Base-by-base conservation (phyloP, 2,113 vertebrate species). In the Hemichromis elongatus region DNA sequence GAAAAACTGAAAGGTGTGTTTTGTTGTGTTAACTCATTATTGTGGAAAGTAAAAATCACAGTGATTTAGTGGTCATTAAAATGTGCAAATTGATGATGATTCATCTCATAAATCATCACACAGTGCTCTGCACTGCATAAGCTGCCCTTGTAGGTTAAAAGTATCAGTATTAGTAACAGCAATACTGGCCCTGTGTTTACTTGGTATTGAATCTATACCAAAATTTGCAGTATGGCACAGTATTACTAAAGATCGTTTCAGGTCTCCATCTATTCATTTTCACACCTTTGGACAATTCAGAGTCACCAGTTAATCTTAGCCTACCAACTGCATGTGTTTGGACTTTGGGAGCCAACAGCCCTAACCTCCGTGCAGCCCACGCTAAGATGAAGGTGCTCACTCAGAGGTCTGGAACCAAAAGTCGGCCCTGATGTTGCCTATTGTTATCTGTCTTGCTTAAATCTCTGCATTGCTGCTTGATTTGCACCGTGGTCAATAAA, bases 291-390 rank as follows among this genome's bases (percentile, higher is more conserved):
- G 1, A 30, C n/a, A 63, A 33, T 37, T 63, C 37, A 63, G 33
- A 63, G n/a, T 0, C 1, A 37, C 18, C 19, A 37, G 10, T 63
- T 37, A 63, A 63, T 37, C 59, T 1, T n/a, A 63, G 33, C 0
- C 59, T 19, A 37, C 59, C 37, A 63, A 63, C 59, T 63, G 1
- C n/a, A 63, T 21, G 59, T 37, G 33, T 63, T 37, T 63, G 59
- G 59, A 37, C 59, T 0, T 33, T 61, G 16, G 56, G 35, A 37
- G 35, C 18, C 14, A 33, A 16, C 57, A 59, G 56, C 2, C 8
- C 28, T 33, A 61, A 61, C 57, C 28, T 11, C 57, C 57, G 11
- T 5, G 5, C 57, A 19, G 57, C 28, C 33, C 7, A 66, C 50
- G n/a, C 28, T 37, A 59, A 52, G 30, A 26, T 61, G 5, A n/a